Evolutionary conservation across 2,888 invertebrate species (phyloP).

Genomic region (Taenaris catops): DNA sequence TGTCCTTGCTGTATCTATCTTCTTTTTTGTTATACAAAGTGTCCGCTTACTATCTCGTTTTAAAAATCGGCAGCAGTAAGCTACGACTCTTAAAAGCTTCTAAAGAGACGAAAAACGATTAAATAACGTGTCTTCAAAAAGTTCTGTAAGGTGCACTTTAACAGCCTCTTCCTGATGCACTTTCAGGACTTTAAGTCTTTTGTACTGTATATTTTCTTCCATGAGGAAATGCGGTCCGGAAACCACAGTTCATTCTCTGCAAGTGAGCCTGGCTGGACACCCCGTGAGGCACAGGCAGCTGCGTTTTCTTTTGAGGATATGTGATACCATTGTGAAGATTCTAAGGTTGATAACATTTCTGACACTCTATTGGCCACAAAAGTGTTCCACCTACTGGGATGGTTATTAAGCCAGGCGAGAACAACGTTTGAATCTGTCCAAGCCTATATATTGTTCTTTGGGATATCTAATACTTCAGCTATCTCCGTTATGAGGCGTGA

Average conservation of each 20-base stretch:
- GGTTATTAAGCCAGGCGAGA: slow-evolving; percentile 22
- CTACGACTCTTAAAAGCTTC: slow-evolving; percentile 13
- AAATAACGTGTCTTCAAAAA: slow-evolving; percentile 1
- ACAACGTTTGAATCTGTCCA: too few relatives aligned
- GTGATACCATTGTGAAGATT: too few relatives aligned
- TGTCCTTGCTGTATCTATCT: slow-evolving; percentile 8
- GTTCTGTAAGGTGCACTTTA: not conserved
- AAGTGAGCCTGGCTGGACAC: slow-evolving; percentile 7
- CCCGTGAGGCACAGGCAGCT: slow-evolving; percentile 30
- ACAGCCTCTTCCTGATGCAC: too few relatives aligned
- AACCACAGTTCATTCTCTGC: slow-evolving; percentile 5
- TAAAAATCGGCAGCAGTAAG: slow-evolving; percentile 16
- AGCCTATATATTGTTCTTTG: too few relatives aligned
- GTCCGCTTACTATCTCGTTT: not conserved
- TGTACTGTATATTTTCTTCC: slow-evolving; percentile 3
- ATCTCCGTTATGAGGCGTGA: slow-evolving; percentile 16
- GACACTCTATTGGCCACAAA: slow-evolving; percentile 29
- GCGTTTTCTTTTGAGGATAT: too few relatives aligned
- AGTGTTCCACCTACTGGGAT: slow-evolving; percentile 24
- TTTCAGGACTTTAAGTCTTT: slow-evolving; percentile 1
- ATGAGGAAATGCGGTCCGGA: slow-evolving; percentile 1
- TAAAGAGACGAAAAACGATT: slow-evolving; percentile 4
- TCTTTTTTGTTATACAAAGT: slow-evolving; percentile 5
- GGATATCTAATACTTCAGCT: slow-evolving; percentile 21
- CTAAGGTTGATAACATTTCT: too few relatives aligned